Conservation (phyloP, 2,888 invertebrate species). For the Drosophila mulleri region DNA sequence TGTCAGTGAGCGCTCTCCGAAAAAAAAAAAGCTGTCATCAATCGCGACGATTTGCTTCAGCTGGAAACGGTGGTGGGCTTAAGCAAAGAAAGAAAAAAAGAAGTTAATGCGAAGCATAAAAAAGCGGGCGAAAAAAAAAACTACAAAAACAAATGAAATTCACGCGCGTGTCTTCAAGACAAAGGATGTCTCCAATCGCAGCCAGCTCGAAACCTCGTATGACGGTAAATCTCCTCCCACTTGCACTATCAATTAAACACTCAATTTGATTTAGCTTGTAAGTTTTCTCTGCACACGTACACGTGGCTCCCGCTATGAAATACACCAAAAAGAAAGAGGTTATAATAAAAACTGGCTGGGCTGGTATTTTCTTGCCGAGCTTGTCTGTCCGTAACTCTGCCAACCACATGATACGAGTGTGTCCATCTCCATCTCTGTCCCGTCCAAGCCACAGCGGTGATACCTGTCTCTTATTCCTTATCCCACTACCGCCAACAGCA, state of each 20-base stretch:
- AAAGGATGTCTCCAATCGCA: conserved; percentile 10
- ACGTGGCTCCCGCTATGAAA: conserved; percentile 40
- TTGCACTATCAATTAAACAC: conserved; percentile 20
- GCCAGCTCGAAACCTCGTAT: not conserved
- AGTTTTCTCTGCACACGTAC: conserved; percentile 17
- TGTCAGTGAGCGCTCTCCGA: conserved; percentile 34
- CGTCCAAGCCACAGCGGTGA: conserved; percentile 18
- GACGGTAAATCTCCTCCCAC: conserved; percentile 26
- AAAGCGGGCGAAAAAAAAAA: conserved; percentile 15
- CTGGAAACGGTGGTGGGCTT: conserved; percentile 25
- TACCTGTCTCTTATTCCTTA: conserved; percentile 29
- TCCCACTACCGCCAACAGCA: conserved; percentile 27
- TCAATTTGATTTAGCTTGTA: conserved; percentile 28
- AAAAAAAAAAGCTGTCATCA: conserved; percentile 51
- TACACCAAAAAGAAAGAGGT: conserved; percentile 28
- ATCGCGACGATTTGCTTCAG: conserved; percentile 47
- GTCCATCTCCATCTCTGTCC: conserved; percentile 41
- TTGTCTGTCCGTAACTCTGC: conserved; percentile 59
- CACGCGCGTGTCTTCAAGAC: conserved; percentile 13
- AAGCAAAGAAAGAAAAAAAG: not conserved
- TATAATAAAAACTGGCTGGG: conserved; percentile 72
- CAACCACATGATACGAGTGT: conserved; percentile 54
- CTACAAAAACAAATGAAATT: conserved; percentile 9
- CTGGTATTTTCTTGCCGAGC: conserved; percentile 77
- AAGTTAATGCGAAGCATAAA: conserved; percentile 10